Base-by-base conservation (phyloP, 2,888 invertebrate species). In the Pharmacophagus antenor region DNA sequence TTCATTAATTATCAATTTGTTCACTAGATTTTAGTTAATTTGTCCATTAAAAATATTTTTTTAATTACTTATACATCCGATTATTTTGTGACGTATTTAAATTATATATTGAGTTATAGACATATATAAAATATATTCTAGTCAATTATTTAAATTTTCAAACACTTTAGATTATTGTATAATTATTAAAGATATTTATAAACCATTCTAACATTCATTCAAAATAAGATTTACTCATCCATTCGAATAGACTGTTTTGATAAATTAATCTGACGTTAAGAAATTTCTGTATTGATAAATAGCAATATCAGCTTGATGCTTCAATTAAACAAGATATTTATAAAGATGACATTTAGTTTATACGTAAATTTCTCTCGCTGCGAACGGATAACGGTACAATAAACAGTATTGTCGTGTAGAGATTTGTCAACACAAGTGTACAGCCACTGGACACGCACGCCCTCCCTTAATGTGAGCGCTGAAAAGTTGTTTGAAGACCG, bases 401-500 rank as follows among this genome's bases (percentile, higher is more conserved):
- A 64, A 67, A 62, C 60, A 63, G 44, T 59, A 62, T 49, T 56
- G 54, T 62, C 63, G 51, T 59, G 61, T 51, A 46, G 58, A 58
- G 58, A 67, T 69, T 66, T 67, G 64, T 67, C 64, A 65, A 61
- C 58, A 54, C 49, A 58, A 64, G 61, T 49, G 55, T 63, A 20
- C 49, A 51, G 46, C 53, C 53, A 50, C 54, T 57, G 58, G 50
- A 55, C 54, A 56, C 54, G 56, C 51, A 52, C 54, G 56, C 51
- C 46, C 47, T 47, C 47, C 46, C 8, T 47, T 52, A 17, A 31
- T 21, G 20, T 42, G 20, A 50, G n/a, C 22, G 21, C 20, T n/a
- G n/a, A n/a, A n/a, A n/a, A n/a, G n/a, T n/a, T 49, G 42, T 50
- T 49, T 53, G 23, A n/a, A 10, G 7, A 52, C 53, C 53, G 25